Base-by-base conservation (phyloP, 2,113 vertebrate species). In the Phrynosoma platyrhinos region DNA sequence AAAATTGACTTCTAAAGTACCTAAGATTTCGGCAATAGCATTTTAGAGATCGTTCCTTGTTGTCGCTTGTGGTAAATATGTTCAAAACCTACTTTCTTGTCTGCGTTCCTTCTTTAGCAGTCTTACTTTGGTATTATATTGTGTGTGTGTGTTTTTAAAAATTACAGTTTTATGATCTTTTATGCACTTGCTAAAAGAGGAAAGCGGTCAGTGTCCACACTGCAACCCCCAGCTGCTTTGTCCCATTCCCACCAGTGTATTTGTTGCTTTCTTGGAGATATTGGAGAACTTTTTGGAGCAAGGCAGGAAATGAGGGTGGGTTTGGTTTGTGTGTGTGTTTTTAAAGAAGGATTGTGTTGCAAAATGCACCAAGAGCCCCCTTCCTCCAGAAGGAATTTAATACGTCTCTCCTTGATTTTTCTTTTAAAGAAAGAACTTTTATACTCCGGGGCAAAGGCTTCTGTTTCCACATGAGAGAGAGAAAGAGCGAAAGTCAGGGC, bases 351-450 rank as follows among this genome's bases (percentile, higher is more conserved):
- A 82, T 74, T 3, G 68, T 18, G 47, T 25, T 82, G 83, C 69
- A 85, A 85, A 79, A 91, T 84, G 86, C 76, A 36, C 80, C 90
- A 47, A 3, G 92, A 89, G 89, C 87, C 68, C 71, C 72, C 47
- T 47, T 47, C 47, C 7, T n/a, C 82, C 12, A 86, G 86, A 82
- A 78, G 89, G 83, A 89, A 93, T 90, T 52, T 75, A 83, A 94
- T 89, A 86, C 87, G 82, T 25, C 87, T 74, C 88, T 88, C 14
- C n/a, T 81, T 36, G 21, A 5, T 84, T 58, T 53, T 66, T 79
- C 30, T n/a, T 58, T 58, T 10, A n/a, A 58, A 58, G 64, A 13
- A 58, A 74, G n/a, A 91, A 80, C 82, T 55, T 21, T 80, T 88
- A 27, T 42, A 42, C 79, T 92, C 36, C 0, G 1, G 64, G 52